Percentiles rank a stretch among this genome's conserved stretches.
Evolutionary conservation across 2,797 vertebrate genomes (phyloP).

Genomic region (Psittacula derbiana): DNA sequence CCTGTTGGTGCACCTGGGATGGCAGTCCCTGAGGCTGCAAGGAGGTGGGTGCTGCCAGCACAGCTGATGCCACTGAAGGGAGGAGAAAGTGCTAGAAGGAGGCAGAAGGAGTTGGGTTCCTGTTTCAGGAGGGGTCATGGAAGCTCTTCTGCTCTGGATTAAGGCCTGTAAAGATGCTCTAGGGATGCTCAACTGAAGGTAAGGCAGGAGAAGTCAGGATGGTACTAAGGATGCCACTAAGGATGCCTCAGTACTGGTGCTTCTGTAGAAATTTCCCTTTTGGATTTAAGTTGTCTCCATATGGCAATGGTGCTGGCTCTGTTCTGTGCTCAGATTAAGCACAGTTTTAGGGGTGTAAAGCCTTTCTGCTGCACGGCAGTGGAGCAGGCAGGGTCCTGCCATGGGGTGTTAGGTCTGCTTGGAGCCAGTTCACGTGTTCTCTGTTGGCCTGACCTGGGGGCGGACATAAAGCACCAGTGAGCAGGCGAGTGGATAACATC

Average conservation of each 20-base stretch:
- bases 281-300: fast-evolving
- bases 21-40: neutral
- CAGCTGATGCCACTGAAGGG: fast-evolving
- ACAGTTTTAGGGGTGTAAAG: fast-evolving
- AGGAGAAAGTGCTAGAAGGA: neutral
- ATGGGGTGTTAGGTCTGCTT: fast-evolving
- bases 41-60: no score
- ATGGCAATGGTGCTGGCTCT: fast-evolving
- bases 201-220: neutral
- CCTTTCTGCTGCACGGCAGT: fast-evolving
- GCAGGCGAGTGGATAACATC: fast-evolving
- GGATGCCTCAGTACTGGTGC: neutral
- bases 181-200: fast-evolving
- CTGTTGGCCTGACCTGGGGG: fast-evolving
- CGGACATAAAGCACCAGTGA: fast-evolving
- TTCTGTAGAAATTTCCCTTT: no score
- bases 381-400: fast-evolving
- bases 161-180: fast-evolving
- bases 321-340: no score
- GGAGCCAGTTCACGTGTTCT: fast-evolving
- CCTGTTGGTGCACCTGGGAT: neutral
- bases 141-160: fast-evolving
- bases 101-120: no score
- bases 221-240: neutral
- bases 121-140: fast-evolving